Evolutionary conservation across 2,888 invertebrate genomes (phyloP), one percentile per base, ranked within the genome.

Genomic region (Hirtodrosophila trivittata): DNA sequence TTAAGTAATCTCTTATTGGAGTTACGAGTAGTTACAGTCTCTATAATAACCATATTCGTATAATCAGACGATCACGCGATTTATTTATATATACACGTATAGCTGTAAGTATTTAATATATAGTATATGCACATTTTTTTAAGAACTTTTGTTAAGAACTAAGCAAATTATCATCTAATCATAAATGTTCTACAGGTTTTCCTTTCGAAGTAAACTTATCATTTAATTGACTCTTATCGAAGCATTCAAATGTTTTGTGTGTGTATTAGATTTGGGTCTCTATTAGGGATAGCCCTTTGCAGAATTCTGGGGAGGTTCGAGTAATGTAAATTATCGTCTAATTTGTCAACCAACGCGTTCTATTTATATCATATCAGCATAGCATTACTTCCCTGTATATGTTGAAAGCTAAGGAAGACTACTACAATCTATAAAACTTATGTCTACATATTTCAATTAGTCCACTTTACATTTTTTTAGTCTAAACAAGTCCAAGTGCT

Each of bases 171-270:
- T 54, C 66, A 62, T 62, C 69, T 70, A 39, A 68, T 70, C 63
- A 63, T 35, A 21, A 32, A 42, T 30, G 14, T 26, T 55, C 18
- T 55, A 28, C 7, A 5, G 38, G 16, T 39, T 8, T 28, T 38
- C 13, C 4, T 54, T 46, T 45, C 37, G 38, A 26, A 33, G 54
- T 13, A 5, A 13, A 56, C 56, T 62, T 67, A 70, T 70, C 69
- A 55, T 47, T 47, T 51, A 32, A 55, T 43, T 18, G 26, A 37
- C 54, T 55, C 50, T 60, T 73, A 73, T 69, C 73, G 38, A 30
- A 35, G 54, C n/a, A 18, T 21, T 50, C 25, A 28, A n/a, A 8
- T 3, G 18, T 3, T 21, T 21, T 21, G 2, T 21, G 5, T 21
- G 5, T 21, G 5, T 21, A 21, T 21, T 21, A 3, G 18, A 1